These are phyloP conservation scores for Dufourea novaeangliae DNA, from an alignment of 1,140 invertebrate genomes.

Conservation along the genomic window DNA sequence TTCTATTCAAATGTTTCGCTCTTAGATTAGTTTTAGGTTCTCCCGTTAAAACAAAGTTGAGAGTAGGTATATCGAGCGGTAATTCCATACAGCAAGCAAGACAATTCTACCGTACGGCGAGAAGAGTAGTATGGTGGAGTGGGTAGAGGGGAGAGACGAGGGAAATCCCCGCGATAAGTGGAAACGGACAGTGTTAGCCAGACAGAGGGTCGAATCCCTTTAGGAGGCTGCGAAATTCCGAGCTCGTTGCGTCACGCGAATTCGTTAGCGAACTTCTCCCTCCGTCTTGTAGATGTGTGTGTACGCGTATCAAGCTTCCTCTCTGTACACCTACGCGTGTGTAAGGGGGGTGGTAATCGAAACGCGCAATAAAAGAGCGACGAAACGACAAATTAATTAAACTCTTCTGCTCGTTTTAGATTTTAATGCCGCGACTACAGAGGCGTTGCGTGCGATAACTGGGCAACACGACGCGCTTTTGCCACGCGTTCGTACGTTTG, in stretches of 20 bases:
- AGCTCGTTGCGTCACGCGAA: neutral
- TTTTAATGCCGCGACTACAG: conserved; percentile 42
- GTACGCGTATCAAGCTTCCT: neutral
- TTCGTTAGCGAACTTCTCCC: conserved; percentile 12
- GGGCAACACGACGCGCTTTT: too few species aligned
- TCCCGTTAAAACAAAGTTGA: neutral
- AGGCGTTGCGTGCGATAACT: too few species aligned
- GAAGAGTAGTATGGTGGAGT: too few species aligned
- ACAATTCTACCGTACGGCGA: neutral
- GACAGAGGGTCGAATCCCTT: conserved; percentile 1
- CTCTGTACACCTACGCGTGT: neutral
- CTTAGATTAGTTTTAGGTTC: neutral
- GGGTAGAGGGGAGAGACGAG: too few species aligned
- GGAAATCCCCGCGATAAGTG: conserved; percentile 19
- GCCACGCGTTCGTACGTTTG: too few species aligned
- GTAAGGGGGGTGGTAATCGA: conserved; percentile 30
- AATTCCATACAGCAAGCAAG: neutral
- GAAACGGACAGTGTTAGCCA: conserved; percentile 19
- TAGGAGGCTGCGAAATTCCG: neutral
- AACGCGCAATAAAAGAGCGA: conserved; percentile 40
- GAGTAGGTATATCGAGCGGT: neutral
- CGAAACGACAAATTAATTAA: conserved; percentile 64
- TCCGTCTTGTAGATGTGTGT: neutral
- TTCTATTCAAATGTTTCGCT: neutral
- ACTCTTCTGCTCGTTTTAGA: conserved; percentile 30